Evolutionary conservation across 2,888 invertebrate genomes (phyloP), one percentile per base, ranked within the genome.

Genomic region (Gibbula magus): DNA sequence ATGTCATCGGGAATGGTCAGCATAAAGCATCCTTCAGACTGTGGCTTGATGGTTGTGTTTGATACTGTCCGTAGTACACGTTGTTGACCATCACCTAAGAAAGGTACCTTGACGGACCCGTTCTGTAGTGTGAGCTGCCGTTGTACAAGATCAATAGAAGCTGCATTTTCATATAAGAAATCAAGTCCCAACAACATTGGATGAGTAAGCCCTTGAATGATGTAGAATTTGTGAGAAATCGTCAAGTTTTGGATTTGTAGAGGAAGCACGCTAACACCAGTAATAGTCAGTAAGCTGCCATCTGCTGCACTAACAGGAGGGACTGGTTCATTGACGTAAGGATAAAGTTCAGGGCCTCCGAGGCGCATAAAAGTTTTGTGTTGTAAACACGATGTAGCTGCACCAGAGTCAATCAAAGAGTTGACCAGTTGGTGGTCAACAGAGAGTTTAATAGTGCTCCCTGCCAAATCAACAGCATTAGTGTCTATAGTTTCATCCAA

Each of bases 141-240:
- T 29, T 82, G 61, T 7, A 66, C 75, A 61, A 81, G 81, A 53
- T 85, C 79, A 10, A 83, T 75, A 53, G 53, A 73, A 10, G 81
- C 82, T 20, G 78, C 45, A 32, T 85, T 77, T 18, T 78, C 56
- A 10, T 70, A 81, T n/a, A 85, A 61, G 70, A 85, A 85, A 77
- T 85, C 85, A 20, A 79, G n/a, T 52, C 82, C 85, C 54, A 82
- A 16, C 20, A 82, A 53, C 7, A 82, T 16, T 0, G 66, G 66
- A 51, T 78, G 54, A 10, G 70, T 67, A 20, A 75, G 29, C 4
- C 73, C n/a, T 1, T 39, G 8, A 5, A 82, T 22, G 0, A 82
- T 75, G 54, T 80, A 29, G 20, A 82, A 78, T 2, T 51, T 79
- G 51, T 75, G 75, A 18, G 32, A 16, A n/a, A 74, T 39, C 1